Evolutionary conservation across 2,888 invertebrate genomes (phyloP).

Genomic region (Tetheella fluctuosa): DNA sequence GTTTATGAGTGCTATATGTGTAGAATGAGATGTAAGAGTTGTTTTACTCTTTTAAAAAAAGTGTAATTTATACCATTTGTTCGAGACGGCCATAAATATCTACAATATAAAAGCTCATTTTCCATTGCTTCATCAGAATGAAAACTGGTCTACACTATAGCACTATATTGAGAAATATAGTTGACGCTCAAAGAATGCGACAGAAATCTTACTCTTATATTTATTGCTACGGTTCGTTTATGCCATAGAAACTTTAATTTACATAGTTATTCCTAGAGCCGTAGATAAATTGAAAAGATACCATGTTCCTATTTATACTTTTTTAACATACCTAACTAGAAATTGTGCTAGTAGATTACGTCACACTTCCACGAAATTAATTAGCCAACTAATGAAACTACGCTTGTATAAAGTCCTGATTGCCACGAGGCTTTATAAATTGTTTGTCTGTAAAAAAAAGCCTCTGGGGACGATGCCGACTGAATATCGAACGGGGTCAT

Average conservation of each 20-base stretch:
- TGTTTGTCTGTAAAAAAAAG: slow-evolving; percentile 45
- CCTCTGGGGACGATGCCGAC: slow-evolving; percentile 40
- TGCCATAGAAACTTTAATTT: slow-evolving; percentile 34
- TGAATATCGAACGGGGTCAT: slow-evolving; percentile 46
- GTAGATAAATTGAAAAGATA: slow-evolving; percentile 35
- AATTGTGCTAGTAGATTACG: slow-evolving; percentile 30
- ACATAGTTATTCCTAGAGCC: slow-evolving; percentile 37
- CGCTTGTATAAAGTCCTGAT: slow-evolving; percentile 43
- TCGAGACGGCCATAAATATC: background rate
- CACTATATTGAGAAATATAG: slow-evolving; percentile 16
- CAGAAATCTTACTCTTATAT: slow-evolving; percentile 19
- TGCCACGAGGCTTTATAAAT: slow-evolving; percentile 45
- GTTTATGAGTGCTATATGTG: background rate
- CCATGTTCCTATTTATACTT: slow-evolving; percentile 11
- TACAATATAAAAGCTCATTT: background rate
- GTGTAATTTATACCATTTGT: background rate
- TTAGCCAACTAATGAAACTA: slow-evolving; percentile 44
- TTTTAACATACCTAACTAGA: slow-evolving; percentile 26
- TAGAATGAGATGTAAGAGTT: background rate
- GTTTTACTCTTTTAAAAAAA: background rate
- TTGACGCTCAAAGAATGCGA: slow-evolving; percentile 18
- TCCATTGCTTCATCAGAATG: background rate
- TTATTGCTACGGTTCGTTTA: slow-evolving; percentile 33
- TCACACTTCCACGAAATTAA: slow-evolving; percentile 45
- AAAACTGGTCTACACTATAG: background rate